Conservation (phyloP, 2,797 vertebrate species). For the Macroramphosus scolopax region DNA sequence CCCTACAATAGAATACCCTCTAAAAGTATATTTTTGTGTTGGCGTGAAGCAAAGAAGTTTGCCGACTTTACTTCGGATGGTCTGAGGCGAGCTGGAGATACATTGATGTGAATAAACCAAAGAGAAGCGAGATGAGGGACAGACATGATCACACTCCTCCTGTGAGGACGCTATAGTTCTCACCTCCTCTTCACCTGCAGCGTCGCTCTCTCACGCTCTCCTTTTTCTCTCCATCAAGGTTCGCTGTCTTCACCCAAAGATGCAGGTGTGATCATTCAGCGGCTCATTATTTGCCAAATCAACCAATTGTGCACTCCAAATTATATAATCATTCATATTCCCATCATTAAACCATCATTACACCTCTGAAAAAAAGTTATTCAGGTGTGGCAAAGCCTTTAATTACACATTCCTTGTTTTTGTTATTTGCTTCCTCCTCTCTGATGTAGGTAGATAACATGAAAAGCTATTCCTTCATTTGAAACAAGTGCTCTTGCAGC, state of each 20-base stretch:
- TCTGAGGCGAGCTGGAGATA: slow-evolving; percentile 23
- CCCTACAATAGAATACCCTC: too few species aligned
- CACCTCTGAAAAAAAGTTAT: too few species aligned
- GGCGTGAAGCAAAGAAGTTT: too few species aligned
- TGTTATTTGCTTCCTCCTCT: too few species aligned
- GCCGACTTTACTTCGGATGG: too few species aligned
- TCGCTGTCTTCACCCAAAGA: slow-evolving; percentile 46
- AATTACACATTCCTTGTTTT: neutral
- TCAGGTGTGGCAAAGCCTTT: too few species aligned
- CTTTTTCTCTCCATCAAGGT: slow-evolving; percentile 29
- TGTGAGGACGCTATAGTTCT: slow-evolving; percentile 54
- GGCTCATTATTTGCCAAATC: slow-evolving; percentile 45
- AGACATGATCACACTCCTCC: slow-evolving; percentile 64
- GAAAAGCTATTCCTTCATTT: too few species aligned
- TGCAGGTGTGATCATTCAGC: slow-evolving; percentile 65
- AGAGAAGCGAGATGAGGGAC: slow-evolving; percentile 64
- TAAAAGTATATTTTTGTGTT: too few species aligned
- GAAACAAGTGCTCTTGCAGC: too few species aligned
- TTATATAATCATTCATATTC: slow-evolving; percentile 51
- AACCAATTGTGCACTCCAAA: slow-evolving; percentile 38
- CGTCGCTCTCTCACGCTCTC: slow-evolving; percentile 42
- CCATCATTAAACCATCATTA: too few species aligned
- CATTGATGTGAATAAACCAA: slow-evolving; percentile 62
- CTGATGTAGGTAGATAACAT: too few species aligned
- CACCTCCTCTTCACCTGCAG: slow-evolving; percentile 64